phyloP scores from a whole-genome alignment of 2,113 vertebrate genomes.

The Tapirus terrestris region DNA sequence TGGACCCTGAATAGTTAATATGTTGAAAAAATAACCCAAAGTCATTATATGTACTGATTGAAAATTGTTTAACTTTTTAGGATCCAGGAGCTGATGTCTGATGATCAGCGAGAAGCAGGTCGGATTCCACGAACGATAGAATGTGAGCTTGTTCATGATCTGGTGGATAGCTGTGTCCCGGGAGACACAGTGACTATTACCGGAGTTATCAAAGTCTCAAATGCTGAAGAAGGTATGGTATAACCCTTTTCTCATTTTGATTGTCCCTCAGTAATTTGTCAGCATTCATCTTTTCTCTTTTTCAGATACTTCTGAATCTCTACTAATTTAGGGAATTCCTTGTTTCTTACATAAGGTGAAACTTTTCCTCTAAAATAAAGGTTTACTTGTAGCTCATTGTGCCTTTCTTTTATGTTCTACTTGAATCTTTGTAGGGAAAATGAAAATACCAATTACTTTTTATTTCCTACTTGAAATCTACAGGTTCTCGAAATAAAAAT shows the following conservation, averaged over 20 bases:
- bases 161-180: constrained; percentile 97
- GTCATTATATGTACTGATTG: neutral
- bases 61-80: constrained; percentile 79
- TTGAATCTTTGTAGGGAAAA: neutral
- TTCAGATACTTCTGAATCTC: constrained; percentile 16
- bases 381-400: constrained; percentile 27
- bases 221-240: constrained; percentile 90
- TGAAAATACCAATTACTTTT: constrained; percentile 18
- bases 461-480: constrained; percentile 63
- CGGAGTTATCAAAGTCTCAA: constrained; percentile 94
- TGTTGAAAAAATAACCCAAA: neutral
- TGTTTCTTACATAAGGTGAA: constrained; percentile 25
- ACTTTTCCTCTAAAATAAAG: constrained; percentile 20
- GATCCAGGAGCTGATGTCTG: constrained; percentile 95
- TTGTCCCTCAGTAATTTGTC: neutral
- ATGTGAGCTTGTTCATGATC: constrained; percentile 95
- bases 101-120: constrained; percentile 95
- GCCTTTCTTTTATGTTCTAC: constrained; percentile 32
- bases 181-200: constrained; percentile 95
- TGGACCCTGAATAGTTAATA: neutral
- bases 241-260: neutral
- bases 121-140: constrained; percentile 97
- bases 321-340: neutral
- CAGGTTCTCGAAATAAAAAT: constrained; percentile 94
- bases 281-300: constrained; percentile 10